phyloP scores from a whole-genome alignment of 1,140 invertebrate genomes.

The Archegozetes longisetosus region DNA sequence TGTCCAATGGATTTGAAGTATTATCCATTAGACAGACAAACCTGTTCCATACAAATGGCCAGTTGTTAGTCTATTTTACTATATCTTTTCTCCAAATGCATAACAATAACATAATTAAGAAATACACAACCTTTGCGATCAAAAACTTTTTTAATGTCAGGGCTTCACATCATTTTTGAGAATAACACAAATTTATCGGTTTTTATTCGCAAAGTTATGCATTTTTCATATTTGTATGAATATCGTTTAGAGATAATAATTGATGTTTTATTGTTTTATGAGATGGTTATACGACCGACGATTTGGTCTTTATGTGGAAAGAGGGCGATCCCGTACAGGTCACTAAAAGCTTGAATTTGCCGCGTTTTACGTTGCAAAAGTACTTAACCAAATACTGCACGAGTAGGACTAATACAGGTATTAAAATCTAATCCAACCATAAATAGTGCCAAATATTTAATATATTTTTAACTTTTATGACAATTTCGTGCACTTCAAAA shows the following conservation, averaged over 20 bases:
- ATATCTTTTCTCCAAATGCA: conserved; percentile 5
- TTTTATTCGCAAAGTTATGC: too few relatives aligned
- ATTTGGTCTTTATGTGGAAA: conserved; percentile 85
- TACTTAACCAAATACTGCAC: conserved; percentile 33
- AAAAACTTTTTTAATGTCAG: too few relatives aligned
- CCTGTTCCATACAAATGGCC: conserved; percentile 32
- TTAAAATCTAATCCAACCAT: too few relatives aligned
- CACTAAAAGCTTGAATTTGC: conserved; percentile 36
- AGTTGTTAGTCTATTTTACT: conserved; percentile 30
- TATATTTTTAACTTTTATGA: too few relatives aligned
- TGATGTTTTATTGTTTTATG: conserved; percentile 18
- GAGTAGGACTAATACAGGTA: conserved; percentile 34
- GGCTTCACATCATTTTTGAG: too few relatives aligned
- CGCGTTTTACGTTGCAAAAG: conserved; percentile 29
- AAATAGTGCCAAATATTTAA: too few relatives aligned
- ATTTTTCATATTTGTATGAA: too few relatives aligned
- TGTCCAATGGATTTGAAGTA: conserved; percentile 35
- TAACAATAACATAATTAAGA: too few relatives aligned
- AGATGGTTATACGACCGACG: conserved; percentile 85
- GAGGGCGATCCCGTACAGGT: conserved; percentile 82
- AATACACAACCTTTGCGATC: too few relatives aligned
- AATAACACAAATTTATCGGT: too few relatives aligned
- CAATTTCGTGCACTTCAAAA: too few relatives aligned
- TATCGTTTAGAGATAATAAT: too few relatives aligned
- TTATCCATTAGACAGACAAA: conserved; percentile 35